Base-by-base conservation (phyloP, 2,797 vertebrate genomes). In the Meda fulgida region DNA sequence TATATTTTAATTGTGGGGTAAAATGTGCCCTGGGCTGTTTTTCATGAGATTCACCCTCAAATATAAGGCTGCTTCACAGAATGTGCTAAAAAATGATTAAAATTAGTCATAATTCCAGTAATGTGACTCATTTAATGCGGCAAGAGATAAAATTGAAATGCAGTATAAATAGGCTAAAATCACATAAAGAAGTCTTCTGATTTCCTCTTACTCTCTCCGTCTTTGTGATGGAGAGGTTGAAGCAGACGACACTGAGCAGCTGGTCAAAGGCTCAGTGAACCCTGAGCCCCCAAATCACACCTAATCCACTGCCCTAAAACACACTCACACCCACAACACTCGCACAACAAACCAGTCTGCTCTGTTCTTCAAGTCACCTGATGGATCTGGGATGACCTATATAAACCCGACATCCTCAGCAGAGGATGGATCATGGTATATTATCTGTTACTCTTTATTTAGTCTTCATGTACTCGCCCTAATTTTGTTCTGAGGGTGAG, bases 261-360 rank as follows among this genome's bases (percentile, higher is more conserved):
- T 88, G 86, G 87, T 86, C 76, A 80, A 65, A 81, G 53, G 70
- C 70, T 84, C 71, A 71, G 53, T 81, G 63, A 84, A 84, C 73
- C 69, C 78, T 84, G 86, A 87, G 79, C 81, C 79, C 65, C 67
- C 51, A 69, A 89, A 87, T 89, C 87, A 72, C 29, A 81, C 66
- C 65, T 90, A 88, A 89, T 89, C 84, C 79, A 77, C 77, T 79
- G 81, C 78, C 46, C 60, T 73, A 85, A 81, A 43, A 78, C 63
- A 78, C 65, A 53, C 58, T 66, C 34, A 69, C 29, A 66, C 46
- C 80, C n/a, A 75, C 77, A 84, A 65, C 38, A 51, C 23, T 29
- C 48, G 55, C 11, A n/a, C 21, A 48, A 36, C n/a, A 18, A 70
- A 53, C 16, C 58, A 65, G 70, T 40, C 76, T 76, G 38, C 55